Base-by-base conservation (phyloP, 2,797 vertebrate species). In the Sorex maritimensis region DNA sequence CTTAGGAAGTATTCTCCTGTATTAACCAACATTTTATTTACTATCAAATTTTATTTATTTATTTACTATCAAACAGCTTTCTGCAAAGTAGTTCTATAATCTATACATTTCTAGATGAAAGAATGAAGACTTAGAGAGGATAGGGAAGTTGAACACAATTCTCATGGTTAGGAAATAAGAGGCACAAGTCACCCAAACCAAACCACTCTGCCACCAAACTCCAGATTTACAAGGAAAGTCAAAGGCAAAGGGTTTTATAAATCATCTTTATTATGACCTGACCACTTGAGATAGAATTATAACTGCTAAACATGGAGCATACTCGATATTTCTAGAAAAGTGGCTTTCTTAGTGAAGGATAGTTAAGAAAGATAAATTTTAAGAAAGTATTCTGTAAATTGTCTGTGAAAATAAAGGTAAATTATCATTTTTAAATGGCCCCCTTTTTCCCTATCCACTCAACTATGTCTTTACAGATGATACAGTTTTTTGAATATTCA, bases 51-150 rank as follows among this genome's bases (percentile, higher is more conserved):
- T 84, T 34, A 34, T 34, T 34, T 34, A 34, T 55, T 34, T 11
- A n/a, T 52, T 21, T 1, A 61, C 83, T n/a, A 58, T 41, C 12
- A 26, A 67, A 63, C 49, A 82, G 7, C 69, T 23, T 8, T 1
- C 7, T 34, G 13, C 28, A 19, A 93, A 12, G 10, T 34, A 23
- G 6, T 85, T 73, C 49, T 81, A 10, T 17, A 74, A 81, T 92
- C 61, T 41, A 72, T 0, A 1, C 24, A 91, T 86, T 75, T 77
- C 72, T 28, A 73, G 46, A 73, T 28, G 46, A 61, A 1, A 26
- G 75, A 86, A 58, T 1, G 3, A 72, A 93, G n/a, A 14, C 5
- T 94, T 90, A 23, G 26, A 81, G 41, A 90, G 44, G 10, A n/a
- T 49, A 21, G 4, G 0, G 6, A 34, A 81, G 28, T n/a, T 91